Base-by-base conservation (phyloP, 2,113 vertebrate genomes). In the Hemiscyllium ocellatum region DNA sequence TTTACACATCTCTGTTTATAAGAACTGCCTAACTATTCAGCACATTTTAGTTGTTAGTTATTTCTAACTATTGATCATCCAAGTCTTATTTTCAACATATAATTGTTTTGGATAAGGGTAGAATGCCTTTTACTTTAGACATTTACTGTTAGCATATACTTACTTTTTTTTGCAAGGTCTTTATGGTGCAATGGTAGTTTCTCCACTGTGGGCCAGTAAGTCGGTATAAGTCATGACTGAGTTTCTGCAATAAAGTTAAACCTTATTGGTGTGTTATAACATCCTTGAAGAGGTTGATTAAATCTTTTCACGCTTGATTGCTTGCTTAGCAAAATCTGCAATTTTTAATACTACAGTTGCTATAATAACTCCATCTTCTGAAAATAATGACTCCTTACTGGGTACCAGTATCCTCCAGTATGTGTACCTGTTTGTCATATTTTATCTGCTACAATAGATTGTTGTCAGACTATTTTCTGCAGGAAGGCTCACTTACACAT, bases 321-420 rank as follows among this genome's bases (percentile, higher is more conserved):
- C 56, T 61, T 93, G 89, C 61, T 93, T 93, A 93, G 89, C n/a
- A 93, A 20, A 89, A 89, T 89, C 50, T 89, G 50, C 50, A 52
- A 20, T 93, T 93, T 61, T 65, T 89, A 65, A 47, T 93, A 33
- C 7, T 93, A n/a, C n/a, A n/a, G n/a, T n/a, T n/a, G n/a, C n/a
- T n/a, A 56, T 65, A 65, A 61, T 90, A 17, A 37, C 61, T 33
- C 65, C 56, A 37, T 91, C 17, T 83, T 19, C 20, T 93, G 33
- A 93, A 68, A 19, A n/a, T 20, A 93, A 8, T 93, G 61, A 93
- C 17, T 93, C n/a, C 89, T 37, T 66, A 13, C 89, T 65, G 56
- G 52, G 56, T 20, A 56, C 52, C 56, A 65, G 17, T 56, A 90
- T 15, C 12, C 13, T 90, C 15, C 89, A 93, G 61, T 37, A 37